These are phyloP conservation scores for Campylomormyrus numenius DNA, from an alignment of 2,113 vertebrate genomes.

Conservation along the genomic window DNA sequence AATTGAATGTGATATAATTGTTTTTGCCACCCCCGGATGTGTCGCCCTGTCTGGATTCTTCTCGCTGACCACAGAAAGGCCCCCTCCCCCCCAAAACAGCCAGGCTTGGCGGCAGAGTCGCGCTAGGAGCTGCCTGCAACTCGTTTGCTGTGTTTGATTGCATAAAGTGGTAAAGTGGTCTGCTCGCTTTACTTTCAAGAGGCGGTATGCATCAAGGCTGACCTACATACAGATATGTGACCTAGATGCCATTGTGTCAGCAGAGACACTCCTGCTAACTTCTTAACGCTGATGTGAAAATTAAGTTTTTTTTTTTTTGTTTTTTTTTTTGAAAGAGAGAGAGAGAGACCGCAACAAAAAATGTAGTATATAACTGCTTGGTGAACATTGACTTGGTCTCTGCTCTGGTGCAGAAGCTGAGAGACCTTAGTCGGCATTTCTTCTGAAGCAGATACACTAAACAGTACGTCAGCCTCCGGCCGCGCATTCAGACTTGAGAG, in stretches of 20 bases:
- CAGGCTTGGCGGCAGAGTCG: neutral
- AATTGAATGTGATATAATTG: neutral
- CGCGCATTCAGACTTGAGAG: neutral
- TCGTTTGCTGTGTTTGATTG: neutral
- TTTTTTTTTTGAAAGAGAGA: neutral
- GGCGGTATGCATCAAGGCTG: neutral
- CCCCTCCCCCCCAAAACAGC: neutral
- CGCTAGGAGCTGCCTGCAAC: neutral
- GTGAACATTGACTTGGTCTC: neutral
- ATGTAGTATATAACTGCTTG: neutral
- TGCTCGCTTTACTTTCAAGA: neutral
- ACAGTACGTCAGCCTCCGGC: neutral
- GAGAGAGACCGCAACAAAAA: neutral
- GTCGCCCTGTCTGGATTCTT: neutral
- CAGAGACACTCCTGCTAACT: neutral
- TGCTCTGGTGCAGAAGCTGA: neutral
- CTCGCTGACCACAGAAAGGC: neutral
- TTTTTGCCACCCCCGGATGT: neutral
- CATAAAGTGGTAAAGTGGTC: neutral
- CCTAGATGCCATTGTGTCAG: neutral
- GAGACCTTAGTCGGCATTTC: neutral
- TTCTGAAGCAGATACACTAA: neutral
- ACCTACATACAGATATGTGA: conserved; percentile 8
- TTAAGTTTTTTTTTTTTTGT: neutral
- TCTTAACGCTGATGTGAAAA: neutral